Evolutionary conservation across 2,888 invertebrate species (phyloP), one percentile per base, ranked within the genome.

Genomic region (Aquatica leii): DNA sequence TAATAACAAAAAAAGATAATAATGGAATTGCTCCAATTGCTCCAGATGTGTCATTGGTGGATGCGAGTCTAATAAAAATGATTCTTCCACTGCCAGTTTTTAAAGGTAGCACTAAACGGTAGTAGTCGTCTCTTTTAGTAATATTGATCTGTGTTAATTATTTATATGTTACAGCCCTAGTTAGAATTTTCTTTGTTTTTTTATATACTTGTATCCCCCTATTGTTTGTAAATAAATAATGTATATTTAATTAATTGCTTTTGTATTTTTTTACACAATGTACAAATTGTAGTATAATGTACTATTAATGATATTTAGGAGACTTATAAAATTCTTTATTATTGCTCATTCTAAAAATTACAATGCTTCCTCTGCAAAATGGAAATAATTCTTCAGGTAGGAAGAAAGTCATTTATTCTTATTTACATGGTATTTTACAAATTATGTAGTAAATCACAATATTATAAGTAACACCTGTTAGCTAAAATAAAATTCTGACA

Each of bases 401-500:
- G 52, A 51, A 51, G 31, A 43, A 52, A 51, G 59, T 43, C 4
- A 41, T 9, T 50, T 41, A 46, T 51, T 24, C 56, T 61, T 64
- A 64, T 64, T 64, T 64, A 64, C 64, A 64, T 56, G 48, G 40
- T 64, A 64, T 64, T 37, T 56, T 64, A 64, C 64, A 64, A 20
- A 57, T 57, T 64, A 59, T 40, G 52, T 59, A 55, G 43, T 56
- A 59, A 64, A 60, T 64, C 64, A 64, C 64, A 64, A 56, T 60
- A 48, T 60, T 57, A 59, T 55, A 40, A 58, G 52, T 17, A 60
- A 53, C 4, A 43, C 11, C 15, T 24, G 24, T 6, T 24, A 46
- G 11, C 8, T 17, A 46, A 46, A 43, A 43, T 43, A 4, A n/a
- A 11, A n/a, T 46, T 46, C 46, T 9, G 46, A 11, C 37, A 11